These are phyloP conservation scores for Stomatorhinus walkeri DNA, from an alignment of 2,797 vertebrate species.

Conservation along the genomic window DNA sequence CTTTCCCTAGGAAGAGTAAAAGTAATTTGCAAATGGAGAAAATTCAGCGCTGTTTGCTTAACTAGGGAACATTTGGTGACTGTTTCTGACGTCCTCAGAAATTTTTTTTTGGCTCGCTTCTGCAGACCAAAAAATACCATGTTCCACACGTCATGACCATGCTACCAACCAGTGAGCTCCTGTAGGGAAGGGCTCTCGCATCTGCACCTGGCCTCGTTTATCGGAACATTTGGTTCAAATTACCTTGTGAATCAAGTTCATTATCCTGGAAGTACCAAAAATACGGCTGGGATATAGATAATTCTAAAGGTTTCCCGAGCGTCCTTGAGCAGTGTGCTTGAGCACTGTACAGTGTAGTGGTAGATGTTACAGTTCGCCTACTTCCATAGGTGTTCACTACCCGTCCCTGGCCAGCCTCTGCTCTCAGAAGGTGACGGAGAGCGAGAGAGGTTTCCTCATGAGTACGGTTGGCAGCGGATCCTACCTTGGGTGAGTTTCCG, in stretches of 20 bases:
- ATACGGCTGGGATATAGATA: background rate
- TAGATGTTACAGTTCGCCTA: background rate
- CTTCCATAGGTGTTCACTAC: conserved; percentile 76
- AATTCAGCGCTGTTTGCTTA: background rate
- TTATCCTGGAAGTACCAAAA: background rate
- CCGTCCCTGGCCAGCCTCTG: conserved; percentile 86
- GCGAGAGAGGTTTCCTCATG: conserved; percentile 83
- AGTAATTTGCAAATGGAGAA: background rate
- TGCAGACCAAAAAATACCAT: background rate
- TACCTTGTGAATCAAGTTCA: background rate
- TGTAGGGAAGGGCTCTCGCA: background rate
- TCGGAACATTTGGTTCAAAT: background rate
- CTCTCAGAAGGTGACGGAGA: conserved; percentile 83
- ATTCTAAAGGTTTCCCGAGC: background rate
- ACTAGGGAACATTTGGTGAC: background rate
- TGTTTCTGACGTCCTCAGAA: background rate
- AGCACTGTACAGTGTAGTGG: background rate
- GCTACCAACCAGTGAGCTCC: background rate
- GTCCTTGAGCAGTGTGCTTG: background rate
- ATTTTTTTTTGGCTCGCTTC: background rate
- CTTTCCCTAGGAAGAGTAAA: background rate
- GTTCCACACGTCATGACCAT: background rate
- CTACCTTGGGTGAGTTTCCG: conserved; percentile 79
- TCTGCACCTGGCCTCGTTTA: background rate
- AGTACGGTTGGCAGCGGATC: conserved; percentile 88